Evolutionary conservation across 2,888 invertebrate genomes (phyloP).

Genomic region (Drosophila helvetica): DNA sequence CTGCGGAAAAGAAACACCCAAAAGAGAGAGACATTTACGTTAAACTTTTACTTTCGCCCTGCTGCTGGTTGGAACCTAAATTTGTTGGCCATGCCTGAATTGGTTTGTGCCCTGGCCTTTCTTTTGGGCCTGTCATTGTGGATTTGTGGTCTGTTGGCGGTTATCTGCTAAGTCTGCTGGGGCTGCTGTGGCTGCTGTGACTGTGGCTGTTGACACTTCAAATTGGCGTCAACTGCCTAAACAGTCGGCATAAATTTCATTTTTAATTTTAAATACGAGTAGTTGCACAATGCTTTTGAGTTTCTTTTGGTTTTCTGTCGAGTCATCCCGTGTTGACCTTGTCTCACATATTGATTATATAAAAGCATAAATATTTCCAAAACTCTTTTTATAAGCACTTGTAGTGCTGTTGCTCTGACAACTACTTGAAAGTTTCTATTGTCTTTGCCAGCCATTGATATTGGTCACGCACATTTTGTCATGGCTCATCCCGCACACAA

Average conservation of each 20-base stretch:
- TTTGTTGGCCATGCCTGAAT: constrained; percentile 52
- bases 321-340: constrained; percentile 35
- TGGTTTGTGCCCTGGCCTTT: constrained; percentile 49
- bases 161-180: neutral
- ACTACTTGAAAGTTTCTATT: neutral
- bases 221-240: constrained; percentile 54
- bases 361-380: constrained; percentile 19
- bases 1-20: constrained; percentile 8
- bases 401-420: neutral
- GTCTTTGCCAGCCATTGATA: neutral
- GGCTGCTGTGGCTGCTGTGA: constrained; percentile 10
- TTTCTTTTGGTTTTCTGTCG: constrained; percentile 16
- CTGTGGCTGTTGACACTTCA: constrained; percentile 42
- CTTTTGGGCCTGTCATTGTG: constrained; percentile 54
- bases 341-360: constrained; percentile 33
- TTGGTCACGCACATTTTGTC: neutral
- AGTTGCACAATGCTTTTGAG: constrained; percentile 40
- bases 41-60: constrained; percentile 74
- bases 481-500: constrained; percentile 31
- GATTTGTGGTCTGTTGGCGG: constrained; percentile 8
- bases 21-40: constrained; percentile 45
- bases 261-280: constrained; percentile 21
- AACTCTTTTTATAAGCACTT: constrained; percentile 15
- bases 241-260: constrained; percentile 51
- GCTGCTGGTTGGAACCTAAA: constrained; percentile 45